Conservation (phyloP, 2,797 vertebrate species). For the Sebastes steindachneri region DNA sequence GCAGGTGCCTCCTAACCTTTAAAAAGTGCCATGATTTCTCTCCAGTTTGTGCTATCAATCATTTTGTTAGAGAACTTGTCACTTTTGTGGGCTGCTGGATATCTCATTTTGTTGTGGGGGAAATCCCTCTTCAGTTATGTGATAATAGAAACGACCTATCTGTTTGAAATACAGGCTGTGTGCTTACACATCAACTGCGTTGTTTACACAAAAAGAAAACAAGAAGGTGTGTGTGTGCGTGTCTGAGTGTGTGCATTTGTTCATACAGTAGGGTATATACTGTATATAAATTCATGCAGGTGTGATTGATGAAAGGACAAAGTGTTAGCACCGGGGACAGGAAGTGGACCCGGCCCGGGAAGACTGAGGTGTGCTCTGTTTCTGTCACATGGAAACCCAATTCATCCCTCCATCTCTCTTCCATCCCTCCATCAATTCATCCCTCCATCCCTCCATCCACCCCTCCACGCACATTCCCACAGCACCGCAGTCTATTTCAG, state of each 20-base stretch:
- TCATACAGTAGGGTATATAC: neutral
- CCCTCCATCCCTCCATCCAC: conserved; percentile 71
- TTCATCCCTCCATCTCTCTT: conserved; percentile 62
- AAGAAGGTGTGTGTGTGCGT: neutral
- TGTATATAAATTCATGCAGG: conserved; percentile 13
- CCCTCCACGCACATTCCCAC: conserved; percentile 72
- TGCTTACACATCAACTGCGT: neutral
- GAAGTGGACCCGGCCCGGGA: conserved; percentile 56
- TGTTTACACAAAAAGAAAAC: neutral
- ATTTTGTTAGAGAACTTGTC: conserved; percentile 53
- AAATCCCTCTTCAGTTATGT: neutral
- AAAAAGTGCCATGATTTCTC: conserved; percentile 46
- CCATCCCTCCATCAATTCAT: conserved; percentile 68
- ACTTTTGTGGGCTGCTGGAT: conserved; percentile 33
- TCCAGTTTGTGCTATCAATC: conserved; percentile 56
- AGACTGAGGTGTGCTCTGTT: conserved; percentile 57
- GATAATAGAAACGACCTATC: conserved; percentile 10
- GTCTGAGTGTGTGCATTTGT: conserved; percentile 64
- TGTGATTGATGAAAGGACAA: conserved; percentile 96
- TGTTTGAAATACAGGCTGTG: neutral
- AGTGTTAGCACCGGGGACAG: conserved; percentile 89
- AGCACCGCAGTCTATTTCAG: conserved; percentile 89
- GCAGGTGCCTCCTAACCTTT: conserved; percentile 44
- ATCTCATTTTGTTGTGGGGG: conserved; percentile 51
- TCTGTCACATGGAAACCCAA: conserved; percentile 67